These are phyloP conservation scores for Apodemia zela DNA, from an alignment of 2,888 invertebrate genomes.

Conservation along the genomic window DNA sequence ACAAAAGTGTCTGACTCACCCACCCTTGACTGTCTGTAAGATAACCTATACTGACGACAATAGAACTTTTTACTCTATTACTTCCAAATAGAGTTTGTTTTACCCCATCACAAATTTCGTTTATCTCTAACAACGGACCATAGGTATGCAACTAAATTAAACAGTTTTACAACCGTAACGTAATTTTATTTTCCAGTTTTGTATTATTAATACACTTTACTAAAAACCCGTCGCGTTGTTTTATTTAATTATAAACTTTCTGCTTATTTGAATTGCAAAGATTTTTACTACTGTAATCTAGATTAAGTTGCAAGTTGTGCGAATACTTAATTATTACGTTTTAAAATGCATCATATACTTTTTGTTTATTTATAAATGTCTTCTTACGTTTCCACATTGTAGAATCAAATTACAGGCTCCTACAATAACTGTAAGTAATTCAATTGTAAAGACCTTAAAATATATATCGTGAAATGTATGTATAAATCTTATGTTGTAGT, in stretches of 20 bases:
- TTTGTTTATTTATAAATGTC: too few relatives aligned
- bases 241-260: constrained; percentile 25
- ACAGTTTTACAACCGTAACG: constrained; percentile 13
- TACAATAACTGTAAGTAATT: too few relatives aligned
- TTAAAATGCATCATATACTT: not conserved
- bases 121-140: constrained; percentile 7
- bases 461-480: too few relatives aligned
- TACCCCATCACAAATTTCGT: constrained; percentile 19
- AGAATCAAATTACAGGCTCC: too few relatives aligned
- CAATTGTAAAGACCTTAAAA: too few relatives aligned
- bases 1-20: constrained; percentile 56
- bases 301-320: not conserved
- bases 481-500: too few relatives aligned
- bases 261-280: constrained; percentile 8
- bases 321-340: not conserved
- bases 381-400: too few relatives aligned
- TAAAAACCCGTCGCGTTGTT: constrained; percentile 17
- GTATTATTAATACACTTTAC: constrained; percentile 5
- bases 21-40: constrained; percentile 37
- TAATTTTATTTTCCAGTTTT: constrained; percentile 8
- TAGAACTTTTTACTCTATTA: not conserved
- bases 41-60: constrained; percentile 41
- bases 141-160: constrained; percentile 17
- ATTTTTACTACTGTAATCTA: not conserved
- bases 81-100: not conserved